Conservation (phyloP, 1,140 invertebrate genomes). For the Microplitis mediator region DNA sequence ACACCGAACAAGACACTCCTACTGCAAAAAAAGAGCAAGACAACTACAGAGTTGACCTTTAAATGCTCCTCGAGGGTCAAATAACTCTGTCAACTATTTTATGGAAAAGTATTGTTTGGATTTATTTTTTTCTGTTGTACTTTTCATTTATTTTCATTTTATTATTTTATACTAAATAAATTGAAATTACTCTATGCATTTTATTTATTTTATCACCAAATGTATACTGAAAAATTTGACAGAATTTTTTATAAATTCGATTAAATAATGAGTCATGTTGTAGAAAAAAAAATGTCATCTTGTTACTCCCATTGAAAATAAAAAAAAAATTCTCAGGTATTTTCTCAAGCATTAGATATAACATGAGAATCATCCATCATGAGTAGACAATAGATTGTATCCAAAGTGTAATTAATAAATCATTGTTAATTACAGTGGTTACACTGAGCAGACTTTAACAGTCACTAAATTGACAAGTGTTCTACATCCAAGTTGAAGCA, state of each 20-base stretch:
- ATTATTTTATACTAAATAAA: no score
- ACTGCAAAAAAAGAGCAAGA: not conserved
- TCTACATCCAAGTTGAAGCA: no score
- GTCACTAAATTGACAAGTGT: no score
- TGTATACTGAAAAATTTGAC: not conserved
- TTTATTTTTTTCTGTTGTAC: not conserved
- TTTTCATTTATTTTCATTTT: not conserved
- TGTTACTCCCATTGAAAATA: no score
- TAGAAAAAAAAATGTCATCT: no score
- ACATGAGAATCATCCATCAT: no score
- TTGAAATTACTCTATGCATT: not conserved
- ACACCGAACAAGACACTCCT: no score
- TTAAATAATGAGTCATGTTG: no score
- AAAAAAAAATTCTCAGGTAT: no score
- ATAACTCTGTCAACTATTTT: not conserved
- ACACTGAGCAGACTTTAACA: no score
- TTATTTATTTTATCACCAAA: not conserved
- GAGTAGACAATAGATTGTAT: not conserved
- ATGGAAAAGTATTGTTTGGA: not conserved
- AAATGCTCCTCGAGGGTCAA: conserved; percentile 6
- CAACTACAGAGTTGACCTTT: conserved; percentile 15
- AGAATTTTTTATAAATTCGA: no score
- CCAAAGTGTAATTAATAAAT: not conserved
- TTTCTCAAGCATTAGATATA: no score
- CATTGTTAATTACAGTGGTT: not conserved